Evolutionary conservation across 2,113 vertebrate species (phyloP), one percentile per base, ranked within the genome.

Genomic region (Pipra filicauda): DNA sequence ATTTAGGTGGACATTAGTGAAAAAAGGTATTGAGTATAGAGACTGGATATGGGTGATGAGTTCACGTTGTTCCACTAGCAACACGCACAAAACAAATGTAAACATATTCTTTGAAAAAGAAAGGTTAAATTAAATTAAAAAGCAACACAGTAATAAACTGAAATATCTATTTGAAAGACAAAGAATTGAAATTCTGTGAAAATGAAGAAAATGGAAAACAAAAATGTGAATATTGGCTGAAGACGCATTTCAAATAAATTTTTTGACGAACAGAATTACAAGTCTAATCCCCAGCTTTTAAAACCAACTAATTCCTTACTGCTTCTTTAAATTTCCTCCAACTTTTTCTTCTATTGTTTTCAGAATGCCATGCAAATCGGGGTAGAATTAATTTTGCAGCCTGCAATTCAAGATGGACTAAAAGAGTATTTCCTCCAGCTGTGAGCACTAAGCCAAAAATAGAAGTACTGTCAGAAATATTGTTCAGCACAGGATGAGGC

Each of bases 121-220:
- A 97, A 69, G 18, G 33, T 76, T 84, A 93, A 14, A 23, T 87
- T 80, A 92, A 91, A 96, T 95, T 70, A 51, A 66, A 79, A 93
- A 57, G 37, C 8, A 87, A 62, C 55, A 95, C 19, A 82, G 57
- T 57, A 95, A 11, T 33, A 21, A 93, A 70, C 41, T 31, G 41
- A 65, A 91, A 77, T 51, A 95, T 15, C 27, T 62, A 90, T 77
- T 80, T 95, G 76, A 57, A 96, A 79, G 54, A 90, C 43, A 93
- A 95, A 88, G 58, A 82, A 95, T n/a, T 33, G 81, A 88, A 94
- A 70, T 90, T 93, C 57, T 84, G 51, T 59, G 72, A 93, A 95
- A 83, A 85, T 19, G 3, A 88, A 81, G n/a, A 23, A 94, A 78
- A 91, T 43, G 84, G 26, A 81, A 93, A 71, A 66, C 30, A 93